Evolutionary conservation across 92 coral and sea anemone species (phyloP), one percentile per base, ranked within the genome.

Genomic region (Pocillopora meandrina): DNA sequence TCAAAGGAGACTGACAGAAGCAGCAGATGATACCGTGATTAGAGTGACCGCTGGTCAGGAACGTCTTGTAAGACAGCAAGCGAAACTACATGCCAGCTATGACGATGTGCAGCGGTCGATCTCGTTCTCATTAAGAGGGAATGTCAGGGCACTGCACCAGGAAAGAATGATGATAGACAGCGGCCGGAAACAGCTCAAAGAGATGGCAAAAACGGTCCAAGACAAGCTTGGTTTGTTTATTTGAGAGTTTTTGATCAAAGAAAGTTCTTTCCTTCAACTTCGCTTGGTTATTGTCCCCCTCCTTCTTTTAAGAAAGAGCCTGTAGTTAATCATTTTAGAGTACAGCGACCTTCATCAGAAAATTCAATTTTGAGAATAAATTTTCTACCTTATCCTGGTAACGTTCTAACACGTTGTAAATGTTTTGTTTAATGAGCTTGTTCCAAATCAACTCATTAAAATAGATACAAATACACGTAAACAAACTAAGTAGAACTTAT

Each of bases 31-130:
- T 66, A 94, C 99, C 9, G 93, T 96, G 35, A 82, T 85, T n/a
- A 91, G 78, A 72, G 90, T 96, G 9, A 89, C 94, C 84, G 93
- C 95, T 89, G 99, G 99, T 9, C 99, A 96, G 56, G 93, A 90
- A 42, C 87, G 90, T 12, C 90, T 96, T 2, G 57, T 90, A 19
- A 80, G 85, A 36, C 97, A 94, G 34, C 99, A 96, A 85, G 92
- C 72, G 49, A 86, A 82, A 36, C 90, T 96, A 34, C 93, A 93
- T 6, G 70, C 80, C 55, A 89, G 81, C 77, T 95, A 94, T 62
- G 77, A 89, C 36, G 80, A 85, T 86, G 95, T 93, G 20, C 98
- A 96, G 80, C 89, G 90, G 67, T 82, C 93, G 10, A 85, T 96
- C 75, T 76, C 98, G 6, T 81, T 59, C 61, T 89, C 91, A 20